Evolutionary conservation across 2,797 vertebrate species (phyloP), one percentile per base, ranked within the genome.

Genomic region (Gorsachius magnificus): DNA sequence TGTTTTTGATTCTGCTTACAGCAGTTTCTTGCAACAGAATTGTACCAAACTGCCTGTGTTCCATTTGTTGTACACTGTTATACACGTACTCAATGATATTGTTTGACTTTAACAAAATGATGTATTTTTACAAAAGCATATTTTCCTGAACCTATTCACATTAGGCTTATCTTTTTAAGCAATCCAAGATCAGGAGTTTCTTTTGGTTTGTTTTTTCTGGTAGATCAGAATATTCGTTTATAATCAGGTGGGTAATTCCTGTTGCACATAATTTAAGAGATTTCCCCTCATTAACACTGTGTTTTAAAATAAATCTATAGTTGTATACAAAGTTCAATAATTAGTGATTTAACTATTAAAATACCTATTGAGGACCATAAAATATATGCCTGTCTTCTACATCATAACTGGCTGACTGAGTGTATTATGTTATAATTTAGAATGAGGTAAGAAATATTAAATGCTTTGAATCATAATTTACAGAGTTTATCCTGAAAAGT

Each of bases 71-170:
- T 51, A 26, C 0, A 0, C 1, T 24, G 0, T 54, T 70, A 4
- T 29, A 58, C n/a, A 16, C 14, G 41, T 66, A 48, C 13, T 36
- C 0, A 0, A 24, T 15, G 1, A 33, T 16, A 54, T 2, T 5
- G 10, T 48, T 64, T 54, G 11, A 58, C 35, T 54, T 72, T n/a
- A 31, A 60, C 33, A 81, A 71, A 70, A 71, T 36, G 1, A 4
- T 3, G 24, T 46, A 12, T 21, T 56, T 85, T 50, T 50, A 12
- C 5, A 54, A 76, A 79, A 66, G 4, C 22, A 4, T 58, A 10
- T 36, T 77, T 13, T 46, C 85, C 18, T 80, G 29, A 74, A 83
- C 26, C 24, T 77, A 15, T 76, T 95, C 15, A 22, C 2, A 2
- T 66, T 22, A 38, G 2, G 5, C 41, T 3, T 48, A 18, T 19